Conservation (phyloP, 1,140 invertebrate genomes). For the Helicoverpa armigera region DNA sequence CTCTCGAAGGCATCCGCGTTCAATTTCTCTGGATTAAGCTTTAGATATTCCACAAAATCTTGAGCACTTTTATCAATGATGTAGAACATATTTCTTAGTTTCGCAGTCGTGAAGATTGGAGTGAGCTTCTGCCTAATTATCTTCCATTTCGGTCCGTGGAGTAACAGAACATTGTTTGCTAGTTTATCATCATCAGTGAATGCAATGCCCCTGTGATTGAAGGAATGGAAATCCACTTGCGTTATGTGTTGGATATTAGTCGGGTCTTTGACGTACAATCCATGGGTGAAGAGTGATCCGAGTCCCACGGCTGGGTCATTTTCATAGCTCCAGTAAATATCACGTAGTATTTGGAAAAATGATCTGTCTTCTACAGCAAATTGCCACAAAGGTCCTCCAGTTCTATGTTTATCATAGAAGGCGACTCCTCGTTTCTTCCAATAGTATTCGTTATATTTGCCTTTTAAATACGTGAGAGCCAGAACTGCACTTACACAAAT, state of each 20-base stretch:
- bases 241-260: conserved; percentile 84
- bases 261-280: conserved; percentile 81
- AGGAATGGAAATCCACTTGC: conserved; percentile 82
- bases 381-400: conserved; percentile 54
- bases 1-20: conserved; percentile 49
- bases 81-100: conserved; percentile 83
- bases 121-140: conserved; percentile 77
- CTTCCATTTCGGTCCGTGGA: conserved; percentile 76
- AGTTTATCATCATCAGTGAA: conserved; percentile 85
- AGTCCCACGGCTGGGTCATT: conserved; percentile 67
- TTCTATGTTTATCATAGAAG: conserved; percentile 51
- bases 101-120: conserved; percentile 79
- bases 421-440: conserved; percentile 60
- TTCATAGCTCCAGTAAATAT: conserved; percentile 60
- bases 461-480: conserved; percentile 48
- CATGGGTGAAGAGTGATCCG: conserved; percentile 73
- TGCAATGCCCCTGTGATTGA: conserved; percentile 80
- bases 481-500: background rate
- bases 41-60: conserved; percentile 65
- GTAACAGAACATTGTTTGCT: conserved; percentile 84
- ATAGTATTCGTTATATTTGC: conserved; percentile 57
- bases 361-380: conserved; percentile 49
- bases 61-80: conserved; percentile 70
- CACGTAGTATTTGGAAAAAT: conserved; percentile 55
- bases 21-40: conserved; percentile 56